These are phyloP conservation scores for Zosterops japonicus DNA, from an alignment of 2,113 vertebrate species.

Conservation along the genomic window DNA sequence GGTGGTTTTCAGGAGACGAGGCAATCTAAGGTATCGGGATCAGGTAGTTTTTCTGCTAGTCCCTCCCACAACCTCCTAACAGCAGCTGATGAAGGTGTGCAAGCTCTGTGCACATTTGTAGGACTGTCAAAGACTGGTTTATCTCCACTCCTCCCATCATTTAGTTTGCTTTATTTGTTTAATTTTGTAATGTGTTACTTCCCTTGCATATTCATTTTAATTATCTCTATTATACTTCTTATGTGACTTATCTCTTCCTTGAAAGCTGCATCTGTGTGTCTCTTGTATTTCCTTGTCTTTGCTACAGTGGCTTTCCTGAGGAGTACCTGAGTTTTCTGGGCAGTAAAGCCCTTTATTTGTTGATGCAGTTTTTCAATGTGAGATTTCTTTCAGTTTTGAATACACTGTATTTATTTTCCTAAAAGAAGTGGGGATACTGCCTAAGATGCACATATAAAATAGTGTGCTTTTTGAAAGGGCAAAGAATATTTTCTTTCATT, in stretches of 20 bases:
- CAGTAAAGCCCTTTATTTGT: neutral
- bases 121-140: neutral
- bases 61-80: neutral
- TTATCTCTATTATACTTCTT: neutral
- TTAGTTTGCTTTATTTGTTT: neutral
- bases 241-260: neutral
- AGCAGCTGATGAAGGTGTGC: neutral
- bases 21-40: neutral
- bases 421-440: neutral
- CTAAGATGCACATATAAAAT: neutral
- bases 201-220: neutral
- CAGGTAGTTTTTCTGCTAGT: neutral
- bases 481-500: neutral
- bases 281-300: neutral
- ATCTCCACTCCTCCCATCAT: neutral
- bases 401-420: neutral
- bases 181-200: neutral
- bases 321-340: neutral
- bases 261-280: neutral
- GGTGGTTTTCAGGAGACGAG: neutral
- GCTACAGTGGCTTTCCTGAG: neutral
- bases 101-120: neutral
- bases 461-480: neutral
- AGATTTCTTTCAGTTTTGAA: neutral
- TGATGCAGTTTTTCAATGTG: neutral